Base-by-base conservation (phyloP, 2,113 vertebrate genomes). In the Falco punctatus region DNA sequence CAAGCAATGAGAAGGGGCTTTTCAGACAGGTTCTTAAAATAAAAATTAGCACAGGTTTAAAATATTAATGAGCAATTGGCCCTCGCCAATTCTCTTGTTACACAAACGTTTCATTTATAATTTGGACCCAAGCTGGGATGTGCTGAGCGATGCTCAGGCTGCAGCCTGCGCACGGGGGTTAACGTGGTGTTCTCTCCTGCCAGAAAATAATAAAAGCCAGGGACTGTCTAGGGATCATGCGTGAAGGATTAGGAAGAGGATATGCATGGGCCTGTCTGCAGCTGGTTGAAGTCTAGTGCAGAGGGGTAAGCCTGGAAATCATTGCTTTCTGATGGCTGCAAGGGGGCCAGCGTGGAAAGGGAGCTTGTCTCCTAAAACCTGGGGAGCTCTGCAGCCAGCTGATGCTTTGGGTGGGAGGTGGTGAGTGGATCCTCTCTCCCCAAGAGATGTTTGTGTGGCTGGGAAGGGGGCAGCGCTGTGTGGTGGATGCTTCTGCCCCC, bases 151-250 rank as follows among this genome's bases (percentile, higher is more conserved):
- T 90, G 70, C 91, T 95, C 48, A 21, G 77, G 70, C 94, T 94
- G 74, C 59, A 91, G 95, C 48, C 79, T 92, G 94, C 10, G 2
- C 91, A 88, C 0, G 3, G 71, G 89, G 92, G 91, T 95, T 96
- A 97, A 94, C 12, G 7, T 65, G 35, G 62, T 70, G 94, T 92
- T 93, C 42, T 77, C 64, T 96, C 38, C 90, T 97, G 96, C 96
- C 96, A 97, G 96, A 94, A 97, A 96, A 97, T 97, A 97, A 96
- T 96, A 91, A 92, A 97, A 96, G 89, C 97, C 97, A 96, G 92
- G 92, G 89, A 77, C 86, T 97, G 94, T 92, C 95, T 90, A 93
- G 88, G 95, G 96, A 95, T 81, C 12, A 74, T 73, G 89, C 38
- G 2, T 90, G 93, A 95, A 96, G 96, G 94, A 95, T 95, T 95